Base-by-base conservation (phyloP, 2,888 invertebrate species). In the Prosopocoilus inquinatus region DNA sequence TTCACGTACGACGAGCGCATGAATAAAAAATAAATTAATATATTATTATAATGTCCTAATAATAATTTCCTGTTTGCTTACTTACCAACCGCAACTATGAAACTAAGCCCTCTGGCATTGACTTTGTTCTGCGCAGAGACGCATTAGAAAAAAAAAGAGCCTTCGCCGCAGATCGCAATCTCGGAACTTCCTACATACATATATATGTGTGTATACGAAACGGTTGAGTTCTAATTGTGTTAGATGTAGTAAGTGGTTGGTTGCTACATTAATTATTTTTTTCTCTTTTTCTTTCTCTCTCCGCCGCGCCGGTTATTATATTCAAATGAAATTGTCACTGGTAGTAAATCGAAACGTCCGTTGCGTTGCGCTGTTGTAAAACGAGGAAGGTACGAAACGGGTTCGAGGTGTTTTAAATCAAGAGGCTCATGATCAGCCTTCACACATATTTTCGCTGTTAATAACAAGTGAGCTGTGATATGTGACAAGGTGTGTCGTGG, bases 401-500 rank as follows among this genome's bases (percentile, higher is more conserved):
- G 34, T 53, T 47, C 47, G 53, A 47, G 12, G 53, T 43, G 53
- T 15, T 53, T n/a, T 53, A 53, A 53, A 53, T 53, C 53, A 55
- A 55, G 49, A 55, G 49, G 50, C 52, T 55, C 52, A 56, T 47
- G 50, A 56, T 49, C 59, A 59, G 50, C 59, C 59, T 59, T 59
- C 59, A 59, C 59, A 59, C 59, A 59, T 59, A 59, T 59, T 59
- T 55, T 56, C 59, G 50, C 53, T 53, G 59, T 50, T 59, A 56
- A 58, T 58, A 58, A 55, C 58, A 49, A 48, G 59, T 53, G 59
- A 47, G 50, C 49, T 54, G 53, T 49, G 60, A 60, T 65, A 63
- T 65, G 65, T 65, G 64, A 64, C 63, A 62, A 64, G 65, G 63
- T 65, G 65, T 64, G 65, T 61, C 65, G 60, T 57, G 60, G 65